Percentiles rank a stretch among this genome's conserved stretches.
Conservation (phyloP, 2,888 invertebrate species). For the Heliconius hortense region DNA sequence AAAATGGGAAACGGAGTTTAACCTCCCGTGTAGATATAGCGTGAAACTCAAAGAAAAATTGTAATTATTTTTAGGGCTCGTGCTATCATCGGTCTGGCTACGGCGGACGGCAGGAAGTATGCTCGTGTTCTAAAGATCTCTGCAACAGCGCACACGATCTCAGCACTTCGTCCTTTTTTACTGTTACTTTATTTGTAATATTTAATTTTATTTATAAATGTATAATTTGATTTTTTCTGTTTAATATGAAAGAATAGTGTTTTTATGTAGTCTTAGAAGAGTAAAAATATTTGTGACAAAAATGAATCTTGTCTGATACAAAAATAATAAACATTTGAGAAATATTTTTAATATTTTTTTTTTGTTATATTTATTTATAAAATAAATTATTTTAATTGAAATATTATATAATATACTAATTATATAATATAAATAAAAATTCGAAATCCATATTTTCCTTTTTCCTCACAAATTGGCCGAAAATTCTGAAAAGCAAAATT, state of each 20-base stretch:
- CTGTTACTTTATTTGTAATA: constrained; percentile 31
- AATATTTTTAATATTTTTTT: background rate
- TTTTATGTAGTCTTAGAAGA: background rate
- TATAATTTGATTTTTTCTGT: constrained; percentile 11
- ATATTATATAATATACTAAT: background rate
- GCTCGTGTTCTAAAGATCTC: constrained; percentile 88
- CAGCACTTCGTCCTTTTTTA: constrained; percentile 70
- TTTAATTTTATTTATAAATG: constrained; percentile 10
- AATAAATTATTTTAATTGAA: too few relatives aligned
- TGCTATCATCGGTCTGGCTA: constrained; percentile 94
- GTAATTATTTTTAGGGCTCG: constrained; percentile 68
- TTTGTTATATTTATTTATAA: too few relatives aligned
- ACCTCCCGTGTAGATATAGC: too few relatives aligned
- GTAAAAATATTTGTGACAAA: background rate
- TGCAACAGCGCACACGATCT: constrained; percentile 85
- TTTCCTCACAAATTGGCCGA: constrained; percentile 24
- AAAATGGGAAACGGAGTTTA: too few relatives aligned
- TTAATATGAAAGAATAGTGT: background rate
- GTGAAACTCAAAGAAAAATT: too few relatives aligned
- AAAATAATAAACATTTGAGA: background rate
- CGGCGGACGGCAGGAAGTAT: constrained; percentile 94
- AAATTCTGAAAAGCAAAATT: constrained; percentile 58
- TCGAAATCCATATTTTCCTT: constrained; percentile 6
- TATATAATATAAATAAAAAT: background rate
- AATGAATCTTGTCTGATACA: background rate